Percentiles rank a stretch among this genome's conserved stretches.
phyloP scores from a whole-genome alignment of 2,113 vertebrate genomes.

The Dipodomys ordii region DNA sequence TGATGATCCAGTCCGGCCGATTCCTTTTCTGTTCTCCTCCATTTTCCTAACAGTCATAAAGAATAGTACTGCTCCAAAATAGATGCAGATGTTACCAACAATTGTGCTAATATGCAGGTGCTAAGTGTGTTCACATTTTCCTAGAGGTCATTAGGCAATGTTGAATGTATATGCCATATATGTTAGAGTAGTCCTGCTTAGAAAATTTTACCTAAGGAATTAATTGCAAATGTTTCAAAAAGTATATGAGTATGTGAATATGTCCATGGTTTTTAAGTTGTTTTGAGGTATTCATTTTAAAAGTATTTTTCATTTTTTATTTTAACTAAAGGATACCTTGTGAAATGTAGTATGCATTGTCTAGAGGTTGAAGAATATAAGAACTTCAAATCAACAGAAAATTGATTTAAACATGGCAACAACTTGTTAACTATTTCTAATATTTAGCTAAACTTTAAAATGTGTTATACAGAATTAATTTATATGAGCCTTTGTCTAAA shows the following conservation, averaged over 20 bases:
- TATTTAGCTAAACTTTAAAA: background rate
- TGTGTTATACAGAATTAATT: background rate
- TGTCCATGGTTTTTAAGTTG: no score
- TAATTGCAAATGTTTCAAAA: background rate
- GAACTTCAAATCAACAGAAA: background rate
- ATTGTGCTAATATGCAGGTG: background rate
- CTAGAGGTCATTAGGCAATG: background rate
- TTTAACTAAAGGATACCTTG: background rate
- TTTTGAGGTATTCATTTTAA: background rate
- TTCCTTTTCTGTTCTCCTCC: no score
- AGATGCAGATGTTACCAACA: background rate
- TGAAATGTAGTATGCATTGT: background rate
- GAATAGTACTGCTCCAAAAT: background rate
- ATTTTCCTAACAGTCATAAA: no score
- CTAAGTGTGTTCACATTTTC: background rate
- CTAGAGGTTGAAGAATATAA: background rate
- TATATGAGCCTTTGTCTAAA: background rate
- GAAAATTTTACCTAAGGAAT: background rate
- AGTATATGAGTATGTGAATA: background rate
- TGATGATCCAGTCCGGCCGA: no score
- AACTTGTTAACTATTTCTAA: background rate
- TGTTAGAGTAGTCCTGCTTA: background rate
- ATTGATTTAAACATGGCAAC: background rate
- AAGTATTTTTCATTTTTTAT: background rate
- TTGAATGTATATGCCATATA: background rate